Evolutionary conservation across 2,113 vertebrate genomes (phyloP).

Genomic region (Sturnus vulgaris): DNA sequence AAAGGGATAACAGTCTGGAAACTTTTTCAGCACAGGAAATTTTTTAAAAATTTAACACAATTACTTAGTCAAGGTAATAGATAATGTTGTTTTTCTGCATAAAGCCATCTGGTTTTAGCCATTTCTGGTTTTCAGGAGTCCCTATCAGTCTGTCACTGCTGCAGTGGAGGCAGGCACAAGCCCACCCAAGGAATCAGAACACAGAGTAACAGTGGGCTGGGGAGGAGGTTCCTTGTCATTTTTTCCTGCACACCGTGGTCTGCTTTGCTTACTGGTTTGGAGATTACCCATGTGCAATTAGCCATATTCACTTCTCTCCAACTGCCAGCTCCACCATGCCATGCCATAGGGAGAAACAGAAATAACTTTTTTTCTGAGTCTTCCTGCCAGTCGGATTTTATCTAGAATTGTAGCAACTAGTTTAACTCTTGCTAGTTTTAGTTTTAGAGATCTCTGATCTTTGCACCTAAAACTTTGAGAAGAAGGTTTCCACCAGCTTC

Average conservation of each 20-base stretch:
- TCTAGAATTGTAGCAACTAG: not conserved
- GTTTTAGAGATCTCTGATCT: not conserved
- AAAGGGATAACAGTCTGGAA: slow-evolving; percentile 70
- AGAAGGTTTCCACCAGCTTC: not conserved
- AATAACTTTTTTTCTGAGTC: not conserved
- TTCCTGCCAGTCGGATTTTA: not conserved
- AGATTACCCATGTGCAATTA: not conserved
- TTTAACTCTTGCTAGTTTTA: not conserved
- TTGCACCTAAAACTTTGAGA: not conserved
- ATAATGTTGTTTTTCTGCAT: slow-evolving; percentile 11
- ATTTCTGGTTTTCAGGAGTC: not conserved
- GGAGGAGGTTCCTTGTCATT: not conserved
- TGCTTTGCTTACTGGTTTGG: not conserved
- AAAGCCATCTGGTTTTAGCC: slow-evolving; percentile 5
- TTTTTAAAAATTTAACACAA: slow-evolving; percentile 12
- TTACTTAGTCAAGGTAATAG: slow-evolving; percentile 33
- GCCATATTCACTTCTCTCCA: not conserved
- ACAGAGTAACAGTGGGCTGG: not conserved
- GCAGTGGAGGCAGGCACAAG: not conserved
- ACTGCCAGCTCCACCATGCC: not conserved
- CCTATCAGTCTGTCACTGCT: not conserved
- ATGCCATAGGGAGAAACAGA: not conserved
- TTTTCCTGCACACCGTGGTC: not conserved
- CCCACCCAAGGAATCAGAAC: not conserved
- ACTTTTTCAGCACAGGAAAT: slow-evolving; percentile 59